Evolutionary conservation across 92 coral and sea anemone genomes (phyloP).

Genomic region (Porites divaricata): DNA sequence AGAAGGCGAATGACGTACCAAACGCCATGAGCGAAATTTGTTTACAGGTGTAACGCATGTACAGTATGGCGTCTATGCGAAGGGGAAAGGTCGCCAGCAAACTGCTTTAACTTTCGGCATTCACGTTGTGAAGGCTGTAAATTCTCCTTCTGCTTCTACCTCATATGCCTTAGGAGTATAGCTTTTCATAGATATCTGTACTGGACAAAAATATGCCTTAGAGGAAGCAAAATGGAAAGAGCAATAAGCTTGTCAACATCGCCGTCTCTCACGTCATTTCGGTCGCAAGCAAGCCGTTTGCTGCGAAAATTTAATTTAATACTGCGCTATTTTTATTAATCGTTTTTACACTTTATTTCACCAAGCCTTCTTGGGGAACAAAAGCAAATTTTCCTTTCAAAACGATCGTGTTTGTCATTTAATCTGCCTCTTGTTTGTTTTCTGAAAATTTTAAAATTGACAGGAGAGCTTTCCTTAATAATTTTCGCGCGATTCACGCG

Average conservation of each 20-base stretch:
- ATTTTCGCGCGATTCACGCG: neutral
- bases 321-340: neutral
- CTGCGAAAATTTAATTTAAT: neutral
- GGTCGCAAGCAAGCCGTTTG: neutral
- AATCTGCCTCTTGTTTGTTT: neutral
- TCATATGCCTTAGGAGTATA: neutral
- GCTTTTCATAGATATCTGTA: neutral
- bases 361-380: neutral
- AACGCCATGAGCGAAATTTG: neutral
- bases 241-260: neutral
- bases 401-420: neutral
- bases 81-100: neutral
- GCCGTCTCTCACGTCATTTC: slow-evolving; percentile 12
- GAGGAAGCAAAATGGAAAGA: neutral
- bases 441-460: neutral
- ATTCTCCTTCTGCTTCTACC: neutral
- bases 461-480: neutral
- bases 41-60: slow-evolving; percentile 21
- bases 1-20: neutral
- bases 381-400: neutral
- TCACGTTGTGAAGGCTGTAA: no score
- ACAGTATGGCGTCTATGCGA: neutral
- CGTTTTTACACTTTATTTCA: neutral
- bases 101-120: neutral
- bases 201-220: neutral